phyloP scores from a whole-genome alignment of 30 jellyfish, hydroid and myxozoan species.

The Aurelia aurita complex sp. Pacific region DNA sequence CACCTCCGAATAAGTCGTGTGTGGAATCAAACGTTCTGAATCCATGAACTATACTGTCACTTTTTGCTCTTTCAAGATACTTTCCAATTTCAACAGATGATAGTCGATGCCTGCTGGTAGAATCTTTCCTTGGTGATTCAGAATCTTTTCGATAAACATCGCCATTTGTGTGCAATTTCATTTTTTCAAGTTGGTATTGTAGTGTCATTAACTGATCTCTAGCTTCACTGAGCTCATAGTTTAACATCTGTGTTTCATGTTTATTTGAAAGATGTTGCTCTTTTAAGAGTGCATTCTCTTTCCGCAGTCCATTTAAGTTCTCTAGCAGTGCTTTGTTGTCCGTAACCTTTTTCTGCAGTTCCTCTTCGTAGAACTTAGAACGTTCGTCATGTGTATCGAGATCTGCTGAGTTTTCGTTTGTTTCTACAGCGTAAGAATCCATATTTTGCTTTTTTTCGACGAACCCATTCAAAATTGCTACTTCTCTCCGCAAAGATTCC shows the following conservation, averaged over 20 bases:
- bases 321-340: conserved; percentile 37
- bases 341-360: conserved; percentile 1
- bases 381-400: not conserved
- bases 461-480: conserved; percentile 16
- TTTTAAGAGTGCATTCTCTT: conserved; percentile 50
- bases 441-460: not conserved
- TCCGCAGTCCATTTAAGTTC: conserved; percentile 28
- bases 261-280: conserved; percentile 56
- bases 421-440: not conserved
- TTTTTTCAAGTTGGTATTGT: conserved; percentile 44
- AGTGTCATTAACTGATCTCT: conserved; percentile 31
- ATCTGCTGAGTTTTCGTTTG: not conserved
- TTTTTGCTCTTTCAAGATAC: conserved; percentile 31
- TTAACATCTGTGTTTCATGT: conserved; percentile 38
- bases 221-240: conserved; percentile 32
- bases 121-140: too few species aligned
- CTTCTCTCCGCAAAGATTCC: conserved; percentile 28
- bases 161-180: not conserved
- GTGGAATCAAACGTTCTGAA: conserved; percentile 61
- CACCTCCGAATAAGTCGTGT: conserved; percentile 4
- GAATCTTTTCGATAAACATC: too few species aligned
- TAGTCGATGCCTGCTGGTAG: too few species aligned
- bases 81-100: not conserved
- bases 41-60: conserved; percentile 57
- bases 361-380: conserved; percentile 26